Conservation (phyloP, 2,888 invertebrate species). For the Myopa tessellatipennis region DNA sequence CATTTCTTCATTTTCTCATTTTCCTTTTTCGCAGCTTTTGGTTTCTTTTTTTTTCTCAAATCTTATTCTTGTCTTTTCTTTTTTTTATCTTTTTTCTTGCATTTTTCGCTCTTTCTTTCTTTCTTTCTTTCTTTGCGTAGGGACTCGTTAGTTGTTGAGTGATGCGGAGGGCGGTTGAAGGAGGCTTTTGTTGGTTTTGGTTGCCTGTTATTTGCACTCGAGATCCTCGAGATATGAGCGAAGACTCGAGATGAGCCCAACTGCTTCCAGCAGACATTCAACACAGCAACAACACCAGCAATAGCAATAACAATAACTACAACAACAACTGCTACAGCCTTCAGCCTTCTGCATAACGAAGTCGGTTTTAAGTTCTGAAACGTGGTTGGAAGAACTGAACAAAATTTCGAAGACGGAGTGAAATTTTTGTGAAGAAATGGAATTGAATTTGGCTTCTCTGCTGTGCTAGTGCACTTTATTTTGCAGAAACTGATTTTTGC, state of each 20-base stretch:
- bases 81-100: no score
- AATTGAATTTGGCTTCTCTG: conserved; percentile 19
- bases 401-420: not conserved
- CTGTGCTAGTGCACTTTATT: not conserved
- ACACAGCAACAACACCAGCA: not conserved
- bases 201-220: conserved; percentile 1
- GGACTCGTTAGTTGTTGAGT: conserved; percentile 4
- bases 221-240: conserved; percentile 15
- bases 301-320: not conserved
- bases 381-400: not conserved
- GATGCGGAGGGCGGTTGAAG: not conserved
- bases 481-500: no score
- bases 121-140: conserved; percentile 3
- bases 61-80: no score
- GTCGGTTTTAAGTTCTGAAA: conserved; percentile 17
- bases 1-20: conserved; percentile 21
- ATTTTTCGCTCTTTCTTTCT: not conserved
- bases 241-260: no score
- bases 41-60: no score
- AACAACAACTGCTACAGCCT: not conserved
- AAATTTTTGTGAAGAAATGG: conserved; percentile 10
- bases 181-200: conserved; percentile 6
- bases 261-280: no score
- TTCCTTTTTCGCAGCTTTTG: conserved; percentile 11
- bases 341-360: not conserved